These are phyloP conservation scores for Psettodes erumei DNA, from an alignment of 2,113 vertebrate genomes.

Conservation along the genomic window DNA sequence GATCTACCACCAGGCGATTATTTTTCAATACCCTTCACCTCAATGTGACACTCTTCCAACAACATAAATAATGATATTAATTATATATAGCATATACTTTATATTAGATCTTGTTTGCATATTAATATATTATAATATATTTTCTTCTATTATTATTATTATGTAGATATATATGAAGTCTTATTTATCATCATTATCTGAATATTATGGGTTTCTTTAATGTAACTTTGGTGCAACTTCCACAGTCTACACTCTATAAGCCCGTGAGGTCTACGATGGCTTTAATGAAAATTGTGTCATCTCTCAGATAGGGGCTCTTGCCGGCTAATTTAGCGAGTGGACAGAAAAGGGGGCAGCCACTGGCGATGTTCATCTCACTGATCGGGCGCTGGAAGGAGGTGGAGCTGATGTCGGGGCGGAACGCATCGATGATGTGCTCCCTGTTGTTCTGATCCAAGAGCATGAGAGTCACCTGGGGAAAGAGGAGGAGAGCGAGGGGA, in stretches of 20 bases:
- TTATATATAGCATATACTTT: too few relatives aligned
- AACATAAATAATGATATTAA: too few relatives aligned
- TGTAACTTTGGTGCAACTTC: conserved; percentile 54
- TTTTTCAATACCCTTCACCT: too few relatives aligned
- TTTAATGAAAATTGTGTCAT: conserved; percentile 96
- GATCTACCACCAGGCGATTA: too few relatives aligned
- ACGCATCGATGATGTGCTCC: conserved; percentile 96
- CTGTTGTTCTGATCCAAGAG: conserved; percentile 95
- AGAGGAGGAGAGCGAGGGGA: not conserved
- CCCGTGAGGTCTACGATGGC: conserved; percentile 95
- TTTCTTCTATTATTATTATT: not conserved
- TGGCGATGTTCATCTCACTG: conserved; percentile 97
- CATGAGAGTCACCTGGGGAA: conserved; percentile 94
- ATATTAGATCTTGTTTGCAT: too few relatives aligned
- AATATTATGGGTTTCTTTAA: not conserved
- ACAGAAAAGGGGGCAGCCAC: conserved; percentile 97
- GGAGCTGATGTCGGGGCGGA: conserved; percentile 91
- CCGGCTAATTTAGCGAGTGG: conserved; percentile 89
- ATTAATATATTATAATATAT: not conserved
- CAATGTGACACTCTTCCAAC: too few relatives aligned
- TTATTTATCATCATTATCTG: not conserved
- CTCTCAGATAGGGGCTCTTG: conserved; percentile 91
- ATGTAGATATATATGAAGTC: conserved; percentile 7
- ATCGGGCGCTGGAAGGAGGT: conserved; percentile 93
- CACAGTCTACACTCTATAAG: conserved; percentile 80